Percentiles rank a stretch among this genome's conserved stretches.
phyloP scores from a whole-genome alignment of 2,888 invertebrate genomes.

The Metellina segmentata region DNA sequence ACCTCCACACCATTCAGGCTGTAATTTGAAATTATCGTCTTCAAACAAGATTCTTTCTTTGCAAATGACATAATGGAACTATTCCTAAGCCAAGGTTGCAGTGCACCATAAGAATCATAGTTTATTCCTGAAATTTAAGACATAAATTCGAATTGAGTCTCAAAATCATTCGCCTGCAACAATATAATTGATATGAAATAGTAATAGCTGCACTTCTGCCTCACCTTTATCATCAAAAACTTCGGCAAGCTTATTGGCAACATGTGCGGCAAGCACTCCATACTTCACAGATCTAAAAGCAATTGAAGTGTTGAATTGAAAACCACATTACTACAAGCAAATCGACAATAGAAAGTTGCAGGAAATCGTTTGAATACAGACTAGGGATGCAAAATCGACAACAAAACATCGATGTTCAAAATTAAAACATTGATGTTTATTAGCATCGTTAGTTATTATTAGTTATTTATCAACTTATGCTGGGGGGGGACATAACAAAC shows the following conservation, averaged over 20 bases:
- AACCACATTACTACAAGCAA: neutral
- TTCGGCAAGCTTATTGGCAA: slow-evolving; percentile 82
- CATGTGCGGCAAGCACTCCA: slow-evolving; percentile 82
- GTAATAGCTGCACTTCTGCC: slow-evolving; percentile 78
- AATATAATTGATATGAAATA: neutral
- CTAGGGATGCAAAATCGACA: too few relatives aligned
- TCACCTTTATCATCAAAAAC: slow-evolving; percentile 82
- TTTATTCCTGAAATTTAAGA: slow-evolving; percentile 40
- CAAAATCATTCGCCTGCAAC: neutral
- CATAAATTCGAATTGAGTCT: neutral
- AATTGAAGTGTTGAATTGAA: slow-evolving; percentile 3
- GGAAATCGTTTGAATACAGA: too few relatives aligned
- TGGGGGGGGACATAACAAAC: too few relatives aligned
- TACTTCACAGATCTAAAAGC: slow-evolving; percentile 82
- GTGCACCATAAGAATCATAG: slow-evolving; percentile 61
- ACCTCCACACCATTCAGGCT: slow-evolving; percentile 41
- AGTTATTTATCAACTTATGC: too few relatives aligned
- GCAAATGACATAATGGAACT: slow-evolving; percentile 25
- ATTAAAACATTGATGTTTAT: too few relatives aligned
- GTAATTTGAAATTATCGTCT: slow-evolving; percentile 53
- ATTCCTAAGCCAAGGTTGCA: slow-evolving; percentile 52
- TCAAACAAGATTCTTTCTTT: slow-evolving; percentile 47
- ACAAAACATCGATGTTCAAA: too few relatives aligned
- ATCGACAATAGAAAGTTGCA: too few relatives aligned
- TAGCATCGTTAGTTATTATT: too few relatives aligned